Conservation (phyloP, 1,140 invertebrate species). For the Bathynomus jamesi region DNA sequence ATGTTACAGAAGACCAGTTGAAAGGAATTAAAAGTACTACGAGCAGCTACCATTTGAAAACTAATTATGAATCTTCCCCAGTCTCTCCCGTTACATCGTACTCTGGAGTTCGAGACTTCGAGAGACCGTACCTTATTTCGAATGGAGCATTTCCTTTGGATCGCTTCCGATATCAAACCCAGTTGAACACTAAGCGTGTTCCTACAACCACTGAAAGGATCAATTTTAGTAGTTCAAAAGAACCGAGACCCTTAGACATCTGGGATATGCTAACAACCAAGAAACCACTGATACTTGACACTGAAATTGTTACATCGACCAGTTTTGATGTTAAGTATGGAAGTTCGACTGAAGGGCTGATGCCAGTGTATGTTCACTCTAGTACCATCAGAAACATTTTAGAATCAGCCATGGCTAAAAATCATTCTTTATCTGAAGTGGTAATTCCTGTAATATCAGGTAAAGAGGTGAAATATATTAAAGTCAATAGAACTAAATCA, state of each 20-base stretch:
- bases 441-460: conserved; percentile 33
- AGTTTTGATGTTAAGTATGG: conserved; percentile 29
- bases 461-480: conserved; percentile 24
- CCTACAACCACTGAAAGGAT: not conserved
- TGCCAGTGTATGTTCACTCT: conserved; percentile 11
- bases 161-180: conserved; percentile 17
- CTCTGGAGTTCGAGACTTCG: conserved; percentile 19
- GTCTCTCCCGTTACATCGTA: conserved; percentile 15
- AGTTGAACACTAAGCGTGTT: not conserved
- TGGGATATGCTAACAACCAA: conserved; percentile 29
- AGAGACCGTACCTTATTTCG: no score
- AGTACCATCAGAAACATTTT: not conserved
- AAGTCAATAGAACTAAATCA: conserved; percentile 19
- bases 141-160: conserved; percentile 22
- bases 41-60: not conserved
- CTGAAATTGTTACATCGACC: conserved; percentile 34
- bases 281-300: conserved; percentile 35
- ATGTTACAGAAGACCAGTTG: not conserved
- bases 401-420: not conserved
- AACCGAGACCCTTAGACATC: conserved; percentile 7
- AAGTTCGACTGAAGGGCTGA: not conserved
- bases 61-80: not conserved
- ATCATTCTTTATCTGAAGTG: not conserved
- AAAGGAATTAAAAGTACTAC: not conserved
- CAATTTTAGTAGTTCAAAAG: not conserved